A percentile compares a stretch with the other conserved stretches of the same genome.
Conservation (phyloP, 2,888 invertebrate species). For the Campaea margaritaria region DNA sequence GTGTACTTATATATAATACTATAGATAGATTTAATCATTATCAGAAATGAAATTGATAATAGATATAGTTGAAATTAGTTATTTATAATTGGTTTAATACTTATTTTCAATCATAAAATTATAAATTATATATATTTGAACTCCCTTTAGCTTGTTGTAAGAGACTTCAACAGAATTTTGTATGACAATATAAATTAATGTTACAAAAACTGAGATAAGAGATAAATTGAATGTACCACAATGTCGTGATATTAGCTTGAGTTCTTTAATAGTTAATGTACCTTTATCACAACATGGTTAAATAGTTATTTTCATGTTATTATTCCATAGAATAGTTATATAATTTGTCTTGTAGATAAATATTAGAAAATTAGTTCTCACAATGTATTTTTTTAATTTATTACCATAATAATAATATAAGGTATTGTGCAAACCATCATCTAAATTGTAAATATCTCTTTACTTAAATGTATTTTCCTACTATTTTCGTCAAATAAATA, state of each 20-base stretch:
- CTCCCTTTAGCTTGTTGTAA: neutral
- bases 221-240: too few relatives aligned
- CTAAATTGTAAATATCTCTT: constrained; percentile 30
- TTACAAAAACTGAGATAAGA: too few relatives aligned
- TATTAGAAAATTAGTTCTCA: neutral
- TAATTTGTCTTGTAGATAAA: neutral
- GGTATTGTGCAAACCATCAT: neutral
- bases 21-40: constrained; percentile 2
- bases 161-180: neutral
- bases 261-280: too few relatives aligned
- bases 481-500: constrained; percentile 5
- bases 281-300: too few relatives aligned
- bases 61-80: neutral
- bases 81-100: neutral
- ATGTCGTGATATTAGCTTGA: too few relatives aligned
- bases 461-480: constrained; percentile 3
- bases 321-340: neutral
- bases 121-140: neutral
- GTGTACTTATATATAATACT: neutral
- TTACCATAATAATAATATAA: neutral
- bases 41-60: neutral
- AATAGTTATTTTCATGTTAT: too few relatives aligned
- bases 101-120: neutral
- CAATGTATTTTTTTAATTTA: neutral
- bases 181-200: too few relatives aligned